Conservation (phyloP, 2,888 invertebrate genomes). For the Lasioglossum morio region DNA sequence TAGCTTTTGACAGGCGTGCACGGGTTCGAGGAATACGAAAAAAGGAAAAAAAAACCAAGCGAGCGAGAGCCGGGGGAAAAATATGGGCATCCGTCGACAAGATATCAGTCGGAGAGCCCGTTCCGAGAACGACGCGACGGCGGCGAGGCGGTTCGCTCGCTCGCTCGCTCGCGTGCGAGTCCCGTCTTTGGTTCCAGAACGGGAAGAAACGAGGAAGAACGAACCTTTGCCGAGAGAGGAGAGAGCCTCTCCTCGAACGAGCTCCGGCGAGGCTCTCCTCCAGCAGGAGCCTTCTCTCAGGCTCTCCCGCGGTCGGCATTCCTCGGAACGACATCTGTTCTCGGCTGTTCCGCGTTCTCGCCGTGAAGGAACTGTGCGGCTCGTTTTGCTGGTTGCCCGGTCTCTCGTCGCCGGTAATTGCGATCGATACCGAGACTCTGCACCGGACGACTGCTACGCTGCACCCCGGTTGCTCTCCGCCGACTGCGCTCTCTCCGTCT, state of each 20-base stretch:
- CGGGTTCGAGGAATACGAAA: constrained; percentile 25
- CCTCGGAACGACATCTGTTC: constrained; percentile 80
- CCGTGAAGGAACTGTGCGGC: constrained; percentile 54
- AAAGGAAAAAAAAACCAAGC: constrained; percentile 5
- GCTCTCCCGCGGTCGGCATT: constrained; percentile 68
- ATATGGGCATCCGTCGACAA: constrained; percentile 60
- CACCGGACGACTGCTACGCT: not conserved
- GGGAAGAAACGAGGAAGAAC: constrained; percentile 70
- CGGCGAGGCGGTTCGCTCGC: not conserved
- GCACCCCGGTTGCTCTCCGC: not conserved
- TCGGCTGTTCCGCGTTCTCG: constrained; percentile 81
- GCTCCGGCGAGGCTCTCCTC: not conserved
- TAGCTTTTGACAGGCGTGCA: constrained; percentile 35
- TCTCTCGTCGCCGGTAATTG: constrained; percentile 65
- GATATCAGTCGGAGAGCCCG: constrained; percentile 52
- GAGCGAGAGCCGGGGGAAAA: constrained; percentile 46
- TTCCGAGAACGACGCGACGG: constrained; percentile 57
- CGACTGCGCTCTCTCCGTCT: not conserved
- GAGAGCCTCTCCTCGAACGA: not conserved
- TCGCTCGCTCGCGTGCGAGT: constrained; percentile 6
- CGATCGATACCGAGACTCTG: constrained; percentile 68
- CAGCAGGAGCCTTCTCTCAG: not conserved
- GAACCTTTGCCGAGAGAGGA: not conserved
- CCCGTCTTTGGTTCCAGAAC: constrained; percentile 54
- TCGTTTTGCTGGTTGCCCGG: constrained; percentile 63